Evolutionary conservation across 2,797 vertebrate genomes (phyloP), one percentile per base, ranked within the genome.

Genomic region (Nasua narica): DNA sequence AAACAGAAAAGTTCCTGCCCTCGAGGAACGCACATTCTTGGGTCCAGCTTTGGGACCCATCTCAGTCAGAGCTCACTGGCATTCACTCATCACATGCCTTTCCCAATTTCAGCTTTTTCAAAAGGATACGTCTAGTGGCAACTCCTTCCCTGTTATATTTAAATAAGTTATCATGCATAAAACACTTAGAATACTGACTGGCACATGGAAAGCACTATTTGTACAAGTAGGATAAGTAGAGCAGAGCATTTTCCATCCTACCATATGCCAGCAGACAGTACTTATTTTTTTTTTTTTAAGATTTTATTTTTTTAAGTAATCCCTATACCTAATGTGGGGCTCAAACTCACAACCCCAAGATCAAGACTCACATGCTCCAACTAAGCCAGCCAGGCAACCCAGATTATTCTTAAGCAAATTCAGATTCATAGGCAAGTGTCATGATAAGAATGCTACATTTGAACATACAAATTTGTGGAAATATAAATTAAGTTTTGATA

Each of bases 331-430:
- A 74, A 18, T 14, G 14, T 76, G 43, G 27, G 43, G 43, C 70
- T 76, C 72, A 74, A 29, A 74, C 40, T 74, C 40, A 72, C 37
- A 48, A 48, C 72, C 72, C 43, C 4, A 2, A 74, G 43, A 16
- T 48, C 72, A 76, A 76, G 40, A 74, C 27, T 48, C 43, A 0
- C 27, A 19, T 76, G 72, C 15, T 48, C 27, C 27, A 7, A 29
- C 25, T 74, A 25, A 74, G 40, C 60, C 29, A 62, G 60, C 60
- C 60, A 62, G 27, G 6, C 13, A 43, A 40, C 70, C 70, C 40
- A 93, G 54, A 76, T 82, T 96, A 70, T 62, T 89, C 48, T 85
- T 79, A 48, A 95, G 15, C 50, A 95, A 60, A 94, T 48, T 92
- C 84, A 88, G 35, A 69, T 90, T 54, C 92, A 46, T 25, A 93